Evolutionary conservation across 2,888 invertebrate species (phyloP), one percentile per base, ranked within the genome.

Genomic region (Melanotus villosus): DNA sequence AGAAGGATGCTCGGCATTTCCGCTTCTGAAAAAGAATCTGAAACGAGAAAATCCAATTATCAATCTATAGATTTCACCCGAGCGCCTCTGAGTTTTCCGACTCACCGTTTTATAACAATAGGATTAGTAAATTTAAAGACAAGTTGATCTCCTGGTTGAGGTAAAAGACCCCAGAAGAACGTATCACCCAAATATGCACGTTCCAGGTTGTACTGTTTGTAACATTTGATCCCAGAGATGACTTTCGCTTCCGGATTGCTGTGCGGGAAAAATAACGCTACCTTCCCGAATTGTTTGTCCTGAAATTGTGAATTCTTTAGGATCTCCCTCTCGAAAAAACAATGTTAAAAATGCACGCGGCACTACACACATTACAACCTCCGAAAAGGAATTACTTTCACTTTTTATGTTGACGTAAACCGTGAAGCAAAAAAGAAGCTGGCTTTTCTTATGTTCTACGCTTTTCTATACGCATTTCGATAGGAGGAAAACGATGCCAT

Each of bases 121-220:
- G 97, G 95, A 59, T 90, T 89, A 52, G 88, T 85, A 82, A 97
- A 97, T 83, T 91, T 90, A 82, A 98, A 93, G 74, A 91, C 89
- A 16, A 97, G 87, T 64, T 90, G 87, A 82, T 97, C 95, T 1
- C 94, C 96, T 7, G 91, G 90, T 78, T 92, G 92, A 0, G 98
- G 98, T 38, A 93, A 86, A 7, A 94, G 84, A 0, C 96, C 97
- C 98, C 97, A 98, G 84, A 97, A 98, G 82, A 92, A 97, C 0
- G 92, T 91, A 73, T 92, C 91, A 0, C 98, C 98, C 16, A 89
- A 87, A 82, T 98, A 98, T 1, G 97, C 97, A 74, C 91, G 89
- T 70, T 89, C 88, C 16, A 97, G 83, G 0, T 92, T 90, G 84
- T 93, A 94, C 67, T 92, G 92, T 75, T 92, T 91, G 82, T 96